Base-by-base conservation (phyloP, 1,140 invertebrate species). In the Nixonia krombeini region DNA sequence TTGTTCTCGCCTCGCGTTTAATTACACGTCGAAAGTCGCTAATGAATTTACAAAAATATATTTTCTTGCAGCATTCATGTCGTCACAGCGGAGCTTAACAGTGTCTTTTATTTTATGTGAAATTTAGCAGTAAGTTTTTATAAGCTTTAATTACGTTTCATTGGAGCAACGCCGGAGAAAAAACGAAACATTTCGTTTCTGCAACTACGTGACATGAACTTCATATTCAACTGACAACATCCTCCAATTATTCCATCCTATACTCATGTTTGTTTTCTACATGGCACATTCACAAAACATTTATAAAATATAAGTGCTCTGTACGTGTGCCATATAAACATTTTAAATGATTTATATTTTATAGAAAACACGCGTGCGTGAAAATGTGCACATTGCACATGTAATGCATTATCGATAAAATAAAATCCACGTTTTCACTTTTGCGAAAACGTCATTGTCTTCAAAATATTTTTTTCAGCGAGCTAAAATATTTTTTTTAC, bases 81-180 rank as follows among this genome's bases (percentile, higher is more conserved):
- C 50, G 42, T 35, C 47, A 35, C 47, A 52, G 57, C 6, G 2
- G 21, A 67, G 59, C 61, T 61, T 52, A 26, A 47, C 57, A 52
- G 52, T 46, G 28, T 66, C 41, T 35, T 41, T 61, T 57, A 67
- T 61, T 67, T 57, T 28, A 51, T 16, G 15, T 33, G 23, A 35
- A 61, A 61, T 50, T 62, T 61, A 59, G 52, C 41, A 47, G 33
- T 40, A 41, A 46, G 35, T 57, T 52, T 67, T 61, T 61, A 61
- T 67, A 67, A 67, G 25, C 51, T 61, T 51, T 67, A 67, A 67
- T 67, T 67, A 50, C 64, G 56, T 56, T 67, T 61, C 64, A 67
- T 67, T 67, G 42, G 41, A 56, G 50, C 45, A 31, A 33, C 49
- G 63, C 21, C 10, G 10, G 31, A 13, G 1, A 13, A 35, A 35